A percentile compares a stretch with the other conserved stretches of the same genome.
These are phyloP conservation scores for Acanthisitta chloris DNA, from an alignment of 2,113 vertebrate genomes.

Conservation along the genomic window DNA sequence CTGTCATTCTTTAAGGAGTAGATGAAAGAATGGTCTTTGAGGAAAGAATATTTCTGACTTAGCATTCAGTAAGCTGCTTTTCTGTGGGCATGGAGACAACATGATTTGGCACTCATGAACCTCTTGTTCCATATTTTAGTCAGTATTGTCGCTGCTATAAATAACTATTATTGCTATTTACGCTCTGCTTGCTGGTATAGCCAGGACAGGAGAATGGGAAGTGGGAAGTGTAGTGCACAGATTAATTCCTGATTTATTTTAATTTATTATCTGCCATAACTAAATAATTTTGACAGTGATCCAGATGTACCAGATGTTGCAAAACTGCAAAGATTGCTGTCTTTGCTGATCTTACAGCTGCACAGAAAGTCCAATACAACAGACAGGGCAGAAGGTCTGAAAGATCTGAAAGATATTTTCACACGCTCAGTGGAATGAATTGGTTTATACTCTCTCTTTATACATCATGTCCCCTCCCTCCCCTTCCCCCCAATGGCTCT, in stretches of 20 bases:
- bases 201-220: not conserved
- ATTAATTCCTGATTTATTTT: not conserved
- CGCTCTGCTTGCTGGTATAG: not conserved
- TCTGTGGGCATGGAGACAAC: not conserved
- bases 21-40: not conserved
- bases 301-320: not conserved
- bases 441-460: not conserved
- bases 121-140: not conserved
- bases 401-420: not conserved
- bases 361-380: not conserved
- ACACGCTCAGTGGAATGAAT: not conserved
- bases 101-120: not conserved
- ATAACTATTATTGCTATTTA: not conserved
- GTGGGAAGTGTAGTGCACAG: not conserved
- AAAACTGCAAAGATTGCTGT: not conserved
- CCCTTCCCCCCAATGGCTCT: not conserved
- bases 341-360: not conserved
- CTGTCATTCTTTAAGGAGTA: not conserved
- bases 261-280: not conserved
- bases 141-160: not conserved
- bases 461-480: too few relatives aligned
- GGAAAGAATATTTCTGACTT: not conserved
- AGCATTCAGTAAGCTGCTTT: not conserved
- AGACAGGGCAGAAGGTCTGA: not conserved
- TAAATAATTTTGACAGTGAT: not conserved